Evolutionary conservation across 1,140 invertebrate genomes (phyloP), one percentile per base, ranked within the genome.

Genomic region (roundworm (Caenorhabditis elegans)): DNA sequence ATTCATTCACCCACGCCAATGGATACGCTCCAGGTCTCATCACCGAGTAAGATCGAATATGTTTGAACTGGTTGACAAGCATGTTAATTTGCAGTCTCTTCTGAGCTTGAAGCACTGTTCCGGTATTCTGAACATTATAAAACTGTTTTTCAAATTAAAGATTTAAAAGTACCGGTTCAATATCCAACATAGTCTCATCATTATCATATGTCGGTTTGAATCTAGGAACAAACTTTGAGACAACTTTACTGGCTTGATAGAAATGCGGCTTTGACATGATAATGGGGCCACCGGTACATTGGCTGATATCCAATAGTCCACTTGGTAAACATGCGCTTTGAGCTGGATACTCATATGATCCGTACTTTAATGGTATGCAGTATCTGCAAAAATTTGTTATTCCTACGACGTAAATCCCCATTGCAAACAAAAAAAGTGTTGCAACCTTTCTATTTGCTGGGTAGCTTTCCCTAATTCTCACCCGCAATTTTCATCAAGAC

Each of bases 41-140:
- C 0, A 77, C 76, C 11, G 79, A 82, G 31, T 48, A 82, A 24
- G 83, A 82, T 11, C 82, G 80, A 4, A 78, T 75, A 19, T 78
- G 39, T 46, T 51, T 60, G 31, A 36, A 81, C 34, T 79, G 79
- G 28, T 70, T 76, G 8, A 84, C 39, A n/a, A 82, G 34, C 79
- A 84, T 81, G 47, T 81, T 84, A 22, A 84, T 81, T 43, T 84
- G 83, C 13, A 84, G 39, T n/a, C 75, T 34, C 31, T 84, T 84
- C n/a, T 84, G 43, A 1, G 83, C 83, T 22, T 55, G 60, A 22
- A 84, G 65, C 19, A 84, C 75, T 34, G 83, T 84, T 78, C 83
- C 83, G 15, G 83, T 82, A 28, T 60, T 76, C 83, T 84, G 83
- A 70, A 82, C 3, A 8, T 39, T 0, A 43, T 5, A 43, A 11